phyloP scores from a whole-genome alignment of 2,888 invertebrate genomes.

The Microplitis manilae region DNA sequence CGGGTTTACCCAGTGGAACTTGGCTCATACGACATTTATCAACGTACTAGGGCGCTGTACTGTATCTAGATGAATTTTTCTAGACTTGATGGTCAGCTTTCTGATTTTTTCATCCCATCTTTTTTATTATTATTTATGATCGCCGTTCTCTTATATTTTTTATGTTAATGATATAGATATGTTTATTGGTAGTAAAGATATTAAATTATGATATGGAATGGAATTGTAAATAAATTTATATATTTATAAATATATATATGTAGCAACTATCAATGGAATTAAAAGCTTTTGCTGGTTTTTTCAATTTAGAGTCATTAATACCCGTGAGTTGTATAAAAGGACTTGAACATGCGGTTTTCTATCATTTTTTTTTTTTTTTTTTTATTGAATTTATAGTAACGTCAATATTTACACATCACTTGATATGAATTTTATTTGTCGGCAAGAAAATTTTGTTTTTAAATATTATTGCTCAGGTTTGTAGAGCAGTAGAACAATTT shows the following conservation, averaged over 20 bases:
- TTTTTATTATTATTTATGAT: not conserved
- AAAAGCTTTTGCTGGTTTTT: not conserved
- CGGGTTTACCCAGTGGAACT: constrained; percentile 36
- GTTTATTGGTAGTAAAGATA: too few species aligned
- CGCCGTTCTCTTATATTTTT: not conserved
- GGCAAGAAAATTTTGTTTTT: not conserved
- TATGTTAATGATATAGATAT: not conserved
- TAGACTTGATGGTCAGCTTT: not conserved
- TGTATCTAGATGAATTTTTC: not conserved
- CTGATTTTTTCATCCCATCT: not conserved
- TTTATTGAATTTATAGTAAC: not conserved
- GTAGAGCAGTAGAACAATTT: too few species aligned
- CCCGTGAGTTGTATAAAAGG: not conserved
- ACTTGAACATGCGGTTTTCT: not conserved
- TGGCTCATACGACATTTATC: constrained; percentile 43
- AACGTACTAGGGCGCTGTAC: constrained; percentile 14
- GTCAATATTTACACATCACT: not conserved
- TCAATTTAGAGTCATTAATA: not conserved
- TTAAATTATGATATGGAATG: too few species aligned
- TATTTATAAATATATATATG: not conserved
- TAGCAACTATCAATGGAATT: not conserved
- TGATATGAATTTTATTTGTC: not conserved
- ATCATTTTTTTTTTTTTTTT: not conserved
- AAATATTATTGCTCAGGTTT: not conserved
- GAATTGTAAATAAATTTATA: not conserved